Evolutionary conservation across 2,888 invertebrate species (phyloP).

Genomic region (Tipula unca): DNA sequence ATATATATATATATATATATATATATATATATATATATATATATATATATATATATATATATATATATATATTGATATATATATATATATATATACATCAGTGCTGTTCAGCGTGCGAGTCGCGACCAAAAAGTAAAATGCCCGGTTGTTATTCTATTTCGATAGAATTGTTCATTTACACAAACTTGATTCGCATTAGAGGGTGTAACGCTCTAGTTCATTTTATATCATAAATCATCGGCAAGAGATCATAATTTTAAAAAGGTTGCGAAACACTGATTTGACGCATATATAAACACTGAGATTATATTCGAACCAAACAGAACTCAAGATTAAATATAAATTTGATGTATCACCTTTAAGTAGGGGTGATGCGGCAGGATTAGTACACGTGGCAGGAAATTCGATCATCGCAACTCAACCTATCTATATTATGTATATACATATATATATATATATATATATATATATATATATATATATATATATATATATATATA

Average conservation of each 20-base stretch:
- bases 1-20: background rate
- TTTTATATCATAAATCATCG: no score
- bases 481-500: no score
- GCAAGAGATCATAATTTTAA: no score
- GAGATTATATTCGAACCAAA: no score
- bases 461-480: background rate
- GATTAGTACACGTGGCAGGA: background rate
- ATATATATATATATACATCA: background rate
- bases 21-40: no score
- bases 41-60: background rate
- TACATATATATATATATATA: background rate
- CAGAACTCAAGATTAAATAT: background rate
- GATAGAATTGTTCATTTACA: no score
- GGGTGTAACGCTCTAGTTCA: no score
- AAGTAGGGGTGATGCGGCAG: background rate
- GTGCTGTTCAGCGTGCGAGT: background rate
- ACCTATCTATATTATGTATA: no score
- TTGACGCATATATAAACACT: no score
- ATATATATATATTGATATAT: background rate
- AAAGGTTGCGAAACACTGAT: no score
- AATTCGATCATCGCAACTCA: background rate
- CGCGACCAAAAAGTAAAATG: background rate
- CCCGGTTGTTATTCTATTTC: no score
- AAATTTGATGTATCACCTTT: background rate
- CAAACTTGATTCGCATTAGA: no score